A percentile compares a stretch with the other conserved stretches of the same genome.
Evolutionary conservation across 2,888 invertebrate species (phyloP).

Genomic region (Gymnocheta viridis): DNA sequence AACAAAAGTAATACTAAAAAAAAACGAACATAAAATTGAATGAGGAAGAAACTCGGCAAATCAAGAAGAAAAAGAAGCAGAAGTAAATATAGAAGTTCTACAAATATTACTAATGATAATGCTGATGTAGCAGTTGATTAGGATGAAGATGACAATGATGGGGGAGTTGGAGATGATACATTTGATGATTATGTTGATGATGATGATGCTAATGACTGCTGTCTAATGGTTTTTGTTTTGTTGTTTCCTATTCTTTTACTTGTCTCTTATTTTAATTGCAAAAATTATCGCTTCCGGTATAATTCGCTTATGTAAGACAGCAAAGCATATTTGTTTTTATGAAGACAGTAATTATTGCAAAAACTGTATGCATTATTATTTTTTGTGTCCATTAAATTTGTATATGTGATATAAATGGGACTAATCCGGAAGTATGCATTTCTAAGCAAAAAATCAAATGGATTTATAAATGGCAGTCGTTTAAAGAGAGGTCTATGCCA

Average conservation of each 20-base stretch:
- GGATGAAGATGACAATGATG: neutral
- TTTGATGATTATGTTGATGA: constrained; percentile 5
- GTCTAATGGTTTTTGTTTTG: neutral
- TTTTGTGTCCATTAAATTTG: too few species aligned
- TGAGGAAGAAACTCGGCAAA: neutral
- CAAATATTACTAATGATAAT: constrained; percentile 22
- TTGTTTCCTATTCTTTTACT: neutral
- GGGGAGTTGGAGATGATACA: neutral
- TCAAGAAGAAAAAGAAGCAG: constrained; percentile 1
- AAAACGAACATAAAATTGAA: constrained; percentile 20
- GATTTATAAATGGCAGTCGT: too few species aligned
- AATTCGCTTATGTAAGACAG: neutral
- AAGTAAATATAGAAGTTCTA: constrained; percentile 20
- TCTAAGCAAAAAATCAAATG: too few species aligned
- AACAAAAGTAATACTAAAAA: constrained; percentile 1
- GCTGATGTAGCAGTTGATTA: constrained; percentile 4
- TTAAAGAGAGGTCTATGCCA: too few species aligned
- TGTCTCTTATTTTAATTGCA: neutral
- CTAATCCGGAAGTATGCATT: too few species aligned
- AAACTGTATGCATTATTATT: neutral
- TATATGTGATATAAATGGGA: too few species aligned
- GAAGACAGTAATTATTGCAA: neutral
- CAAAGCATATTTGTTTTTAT: neutral
- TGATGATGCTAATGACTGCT: constrained; percentile 31
- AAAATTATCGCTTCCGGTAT: neutral